Percentiles rank a stretch among this genome's conserved stretches.
These are phyloP conservation scores for Heliothis virescens DNA, from an alignment of 1,140 invertebrate species.

Conservation along the genomic window DNA sequence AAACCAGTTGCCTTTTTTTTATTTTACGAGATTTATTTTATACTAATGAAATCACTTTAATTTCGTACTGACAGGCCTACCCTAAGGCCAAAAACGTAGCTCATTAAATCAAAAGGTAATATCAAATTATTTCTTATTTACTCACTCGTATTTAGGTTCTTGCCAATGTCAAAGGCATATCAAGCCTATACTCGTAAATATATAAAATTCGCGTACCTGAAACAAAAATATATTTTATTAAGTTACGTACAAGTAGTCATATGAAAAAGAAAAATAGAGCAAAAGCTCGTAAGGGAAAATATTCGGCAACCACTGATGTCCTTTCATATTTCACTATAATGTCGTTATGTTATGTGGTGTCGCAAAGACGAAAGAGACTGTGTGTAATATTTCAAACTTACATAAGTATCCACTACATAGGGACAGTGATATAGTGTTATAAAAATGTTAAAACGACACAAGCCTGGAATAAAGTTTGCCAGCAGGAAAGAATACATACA, in stretches of 20 bases:
- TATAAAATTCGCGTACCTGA: constrained; percentile 25
- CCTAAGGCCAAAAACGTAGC: not conserved
- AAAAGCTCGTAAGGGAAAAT: constrained; percentile 32
- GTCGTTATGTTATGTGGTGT: constrained; percentile 47
- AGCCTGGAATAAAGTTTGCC: constrained; percentile 9
- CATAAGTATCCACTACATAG: constrained; percentile 36
- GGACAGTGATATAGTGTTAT: constrained; percentile 33
- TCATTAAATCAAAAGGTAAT: not conserved
- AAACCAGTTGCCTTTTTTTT: not conserved
- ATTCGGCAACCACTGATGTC: constrained; percentile 38
- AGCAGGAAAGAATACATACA: constrained; percentile 27
- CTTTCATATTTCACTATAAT: constrained; percentile 48
- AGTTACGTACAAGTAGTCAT: constrained; percentile 24
- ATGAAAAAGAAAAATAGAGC: constrained; percentile 26
- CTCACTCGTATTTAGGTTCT: not conserved
- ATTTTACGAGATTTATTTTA: not conserved
- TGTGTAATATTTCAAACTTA: constrained; percentile 27
- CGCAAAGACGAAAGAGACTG: constrained; percentile 28
- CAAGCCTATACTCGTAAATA: not conserved
- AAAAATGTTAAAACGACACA: constrained; percentile 26
- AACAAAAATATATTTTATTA: constrained; percentile 36
- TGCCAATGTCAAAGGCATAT: too few species aligned
- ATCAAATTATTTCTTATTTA: not conserved
- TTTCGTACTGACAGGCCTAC: not conserved
- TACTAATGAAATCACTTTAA: not conserved